These are phyloP conservation scores for Paratrypauchen microcephalus DNA, from an alignment of 2,797 vertebrate genomes.

Conservation along the genomic window DNA sequence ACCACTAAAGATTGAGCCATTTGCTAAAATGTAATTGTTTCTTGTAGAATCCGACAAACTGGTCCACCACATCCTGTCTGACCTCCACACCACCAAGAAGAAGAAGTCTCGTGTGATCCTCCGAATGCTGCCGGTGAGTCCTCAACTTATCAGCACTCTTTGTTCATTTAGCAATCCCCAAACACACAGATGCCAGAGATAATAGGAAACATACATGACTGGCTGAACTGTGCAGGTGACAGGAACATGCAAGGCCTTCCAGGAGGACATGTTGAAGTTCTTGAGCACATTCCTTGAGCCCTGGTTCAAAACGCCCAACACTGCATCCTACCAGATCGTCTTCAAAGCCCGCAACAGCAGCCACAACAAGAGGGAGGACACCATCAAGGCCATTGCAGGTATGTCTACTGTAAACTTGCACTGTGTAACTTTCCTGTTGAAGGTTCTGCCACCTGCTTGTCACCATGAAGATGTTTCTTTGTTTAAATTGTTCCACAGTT, in stretches of 20 bases:
- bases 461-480: no score
- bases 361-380: slow-evolving; percentile 89
- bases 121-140: slow-evolving; percentile 89
- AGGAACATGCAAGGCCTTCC: slow-evolving; percentile 91
- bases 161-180: no score
- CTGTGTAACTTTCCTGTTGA: no score
- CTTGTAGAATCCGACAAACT: slow-evolving; percentile 86
- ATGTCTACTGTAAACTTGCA: background rate
- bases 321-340: slow-evolving; percentile 89
- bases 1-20: background rate
- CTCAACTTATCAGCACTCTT: background rate
- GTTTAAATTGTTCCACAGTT: no score
- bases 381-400: slow-evolving; percentile 94
- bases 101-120: slow-evolving; percentile 90
- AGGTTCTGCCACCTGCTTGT: no score
- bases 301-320: slow-evolving; percentile 91
- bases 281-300: slow-evolving; percentile 87
- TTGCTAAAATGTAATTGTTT: background rate
- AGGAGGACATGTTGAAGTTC: slow-evolving; percentile 91
- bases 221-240: slow-evolving; percentile 61
- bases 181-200: no score
- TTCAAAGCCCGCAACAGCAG: slow-evolving; percentile 95
- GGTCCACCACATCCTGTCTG: slow-evolving; percentile 91
- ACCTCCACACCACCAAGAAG: slow-evolving; percentile 89
- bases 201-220: no score